Evolutionary conservation across 2,113 vertebrate genomes (phyloP).

Genomic region (Kobus ellipsiprymnus): DNA sequence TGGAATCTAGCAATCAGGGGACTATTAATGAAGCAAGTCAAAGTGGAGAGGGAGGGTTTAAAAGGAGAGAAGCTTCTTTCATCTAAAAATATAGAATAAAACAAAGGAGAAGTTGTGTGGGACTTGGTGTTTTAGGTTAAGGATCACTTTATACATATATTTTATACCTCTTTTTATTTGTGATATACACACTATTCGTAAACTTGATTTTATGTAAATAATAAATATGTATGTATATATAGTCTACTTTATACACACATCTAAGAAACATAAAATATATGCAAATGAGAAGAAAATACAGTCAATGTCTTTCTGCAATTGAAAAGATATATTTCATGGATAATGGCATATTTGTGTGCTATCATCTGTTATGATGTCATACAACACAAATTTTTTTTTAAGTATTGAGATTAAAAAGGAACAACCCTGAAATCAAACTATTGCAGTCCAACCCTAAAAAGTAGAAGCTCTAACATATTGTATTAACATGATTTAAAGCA

Average conservation of each 20-base stretch:
- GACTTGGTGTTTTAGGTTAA: background rate
- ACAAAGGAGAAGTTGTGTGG: background rate
- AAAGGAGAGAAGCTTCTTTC: background rate
- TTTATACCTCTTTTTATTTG: background rate
- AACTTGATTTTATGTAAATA: background rate
- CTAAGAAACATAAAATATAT: background rate
- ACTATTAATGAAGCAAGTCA: background rate
- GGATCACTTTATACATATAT: too few relatives aligned
- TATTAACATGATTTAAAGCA: background rate
- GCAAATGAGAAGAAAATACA: background rate
- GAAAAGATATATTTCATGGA: background rate
- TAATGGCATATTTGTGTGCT: background rate
- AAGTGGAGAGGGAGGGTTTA: background rate
- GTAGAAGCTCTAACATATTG: background rate
- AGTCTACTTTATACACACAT: background rate
- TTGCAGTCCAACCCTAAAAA: background rate
- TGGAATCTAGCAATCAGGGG: background rate
- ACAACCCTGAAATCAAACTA: background rate
- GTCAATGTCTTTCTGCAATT: background rate
- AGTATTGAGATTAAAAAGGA: background rate
- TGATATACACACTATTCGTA: background rate
- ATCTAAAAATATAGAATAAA: background rate
- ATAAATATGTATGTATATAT: background rate
- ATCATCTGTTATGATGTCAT: background rate
- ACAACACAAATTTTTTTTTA: background rate